These are phyloP conservation scores for Papilio polytes DNA, from an alignment of 1,140 invertebrate genomes.

Conservation along the genomic window DNA sequence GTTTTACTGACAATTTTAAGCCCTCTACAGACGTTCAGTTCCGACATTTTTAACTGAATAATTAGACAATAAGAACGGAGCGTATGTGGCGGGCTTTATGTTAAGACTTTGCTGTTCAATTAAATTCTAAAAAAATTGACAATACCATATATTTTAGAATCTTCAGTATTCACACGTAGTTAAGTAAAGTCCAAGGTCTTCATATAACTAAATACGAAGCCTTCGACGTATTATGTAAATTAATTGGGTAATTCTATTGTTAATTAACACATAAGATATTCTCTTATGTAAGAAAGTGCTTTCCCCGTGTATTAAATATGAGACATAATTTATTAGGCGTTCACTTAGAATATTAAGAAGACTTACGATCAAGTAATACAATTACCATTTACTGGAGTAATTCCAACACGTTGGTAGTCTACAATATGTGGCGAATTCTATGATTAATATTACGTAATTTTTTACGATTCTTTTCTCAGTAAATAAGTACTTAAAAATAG, in stretches of 20 bases:
- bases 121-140: no score
- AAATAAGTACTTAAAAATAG: no score
- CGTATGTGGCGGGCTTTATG: no score
- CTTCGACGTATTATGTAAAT: not conserved
- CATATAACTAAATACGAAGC: not conserved
- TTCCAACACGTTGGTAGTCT: not conserved
- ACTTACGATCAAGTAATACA: constrained; percentile 12
- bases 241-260: not conserved
- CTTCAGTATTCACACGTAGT: not conserved
- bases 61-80: no score
- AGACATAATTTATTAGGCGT: not conserved
- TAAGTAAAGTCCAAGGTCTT: not conserved
- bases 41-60: no score
- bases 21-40: no score
- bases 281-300: not conserved
- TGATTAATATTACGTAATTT: not conserved
- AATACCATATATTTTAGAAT: no score
- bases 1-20: not conserved
- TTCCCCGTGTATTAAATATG: not conserved
- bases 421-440: not conserved
- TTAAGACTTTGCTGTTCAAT: no score
- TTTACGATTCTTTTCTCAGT: no score
- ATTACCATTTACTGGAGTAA: not conserved
- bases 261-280: constrained; percentile 16
- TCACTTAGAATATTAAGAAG: constrained; percentile 19